phyloP scores from a whole-genome alignment of 92 coral and sea anemone species.

The Porites evermanni region DNA sequence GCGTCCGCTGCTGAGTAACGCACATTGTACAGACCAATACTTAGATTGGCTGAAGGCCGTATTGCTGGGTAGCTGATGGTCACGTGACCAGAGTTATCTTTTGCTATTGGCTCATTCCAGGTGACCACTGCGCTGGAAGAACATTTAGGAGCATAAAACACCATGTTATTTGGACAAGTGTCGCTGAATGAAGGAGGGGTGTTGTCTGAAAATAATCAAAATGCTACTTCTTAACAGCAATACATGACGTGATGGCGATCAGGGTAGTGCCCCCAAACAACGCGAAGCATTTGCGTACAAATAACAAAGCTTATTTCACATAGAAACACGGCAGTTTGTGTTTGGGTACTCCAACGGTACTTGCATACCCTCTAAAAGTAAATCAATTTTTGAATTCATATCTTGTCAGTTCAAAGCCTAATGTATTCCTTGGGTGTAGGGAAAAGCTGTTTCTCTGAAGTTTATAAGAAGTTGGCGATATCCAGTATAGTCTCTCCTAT shows the following conservation, averaged over 20 bases:
- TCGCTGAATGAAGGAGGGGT: constrained; percentile 44
- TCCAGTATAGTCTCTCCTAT: not conserved
- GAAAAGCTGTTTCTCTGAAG: not conserved
- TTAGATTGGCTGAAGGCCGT: not conserved
- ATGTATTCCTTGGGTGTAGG: not conserved
- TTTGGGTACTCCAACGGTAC: no score
- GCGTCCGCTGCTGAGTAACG: not conserved
- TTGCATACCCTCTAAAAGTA: no score
- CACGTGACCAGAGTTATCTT: constrained; percentile 63
- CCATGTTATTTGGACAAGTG: constrained; percentile 43
- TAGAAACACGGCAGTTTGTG: no score
- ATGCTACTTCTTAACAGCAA: not conserved
- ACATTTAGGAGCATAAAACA: constrained; percentile 36
- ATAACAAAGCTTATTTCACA: no score
- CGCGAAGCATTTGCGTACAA: no score
- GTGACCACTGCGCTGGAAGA: constrained; percentile 19
- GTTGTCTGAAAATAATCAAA: constrained; percentile 28
- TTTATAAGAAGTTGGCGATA: not conserved
- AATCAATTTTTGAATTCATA: no score
- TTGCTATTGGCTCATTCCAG: constrained; percentile 57
- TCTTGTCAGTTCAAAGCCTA: no score
- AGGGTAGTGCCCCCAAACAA: no score
- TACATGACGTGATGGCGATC: no score
- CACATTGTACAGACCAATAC: constrained; percentile 5
- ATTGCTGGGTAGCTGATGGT: not conserved